Percentiles rank a stretch among this genome's conserved stretches.
Conservation (phyloP, 2,113 vertebrate species). For the Lanius collurio region DNA sequence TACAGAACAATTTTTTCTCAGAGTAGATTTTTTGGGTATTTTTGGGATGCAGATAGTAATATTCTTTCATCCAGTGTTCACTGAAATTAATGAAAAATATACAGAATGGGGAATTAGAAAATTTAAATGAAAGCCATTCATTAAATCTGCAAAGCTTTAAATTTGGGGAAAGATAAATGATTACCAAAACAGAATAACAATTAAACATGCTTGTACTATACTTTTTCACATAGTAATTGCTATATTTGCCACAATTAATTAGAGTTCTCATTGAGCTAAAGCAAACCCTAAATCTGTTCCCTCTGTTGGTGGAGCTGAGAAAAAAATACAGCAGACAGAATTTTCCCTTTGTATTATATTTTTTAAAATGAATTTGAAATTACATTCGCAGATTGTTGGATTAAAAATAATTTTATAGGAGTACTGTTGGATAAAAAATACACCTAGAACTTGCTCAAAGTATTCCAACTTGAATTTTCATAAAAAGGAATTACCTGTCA, state of each 20-base stretch:
- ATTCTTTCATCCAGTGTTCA: background rate
- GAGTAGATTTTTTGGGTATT: background rate
- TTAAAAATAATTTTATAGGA: background rate
- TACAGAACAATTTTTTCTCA: background rate
- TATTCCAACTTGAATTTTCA: background rate
- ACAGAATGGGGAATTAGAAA: slow-evolving; percentile 15
- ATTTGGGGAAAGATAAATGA: slow-evolving; percentile 20
- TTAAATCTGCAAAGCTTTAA: slow-evolving; percentile 9
- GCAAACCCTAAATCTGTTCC: background rate
- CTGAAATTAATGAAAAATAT: slow-evolving; percentile 37
- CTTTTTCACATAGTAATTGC: background rate
- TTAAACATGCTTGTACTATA: background rate
- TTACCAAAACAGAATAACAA: slow-evolving; percentile 22
- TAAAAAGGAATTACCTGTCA: background rate
- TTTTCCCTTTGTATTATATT: background rate
- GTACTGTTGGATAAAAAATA: background rate
- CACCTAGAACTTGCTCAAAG: background rate
- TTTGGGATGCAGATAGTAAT: background rate
- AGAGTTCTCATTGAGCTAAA: background rate
- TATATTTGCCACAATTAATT: slow-evolving; percentile 7
- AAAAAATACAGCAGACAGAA: background rate
- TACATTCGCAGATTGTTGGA: background rate
- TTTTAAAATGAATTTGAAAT: background rate
- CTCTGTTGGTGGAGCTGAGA: background rate
- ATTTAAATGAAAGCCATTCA: slow-evolving; percentile 16